A percentile compares a stretch with the other conserved stretches of the same genome.
Evolutionary conservation across 2,113 vertebrate species (phyloP).

Genomic region (Mesocricetus auratus): DNA sequence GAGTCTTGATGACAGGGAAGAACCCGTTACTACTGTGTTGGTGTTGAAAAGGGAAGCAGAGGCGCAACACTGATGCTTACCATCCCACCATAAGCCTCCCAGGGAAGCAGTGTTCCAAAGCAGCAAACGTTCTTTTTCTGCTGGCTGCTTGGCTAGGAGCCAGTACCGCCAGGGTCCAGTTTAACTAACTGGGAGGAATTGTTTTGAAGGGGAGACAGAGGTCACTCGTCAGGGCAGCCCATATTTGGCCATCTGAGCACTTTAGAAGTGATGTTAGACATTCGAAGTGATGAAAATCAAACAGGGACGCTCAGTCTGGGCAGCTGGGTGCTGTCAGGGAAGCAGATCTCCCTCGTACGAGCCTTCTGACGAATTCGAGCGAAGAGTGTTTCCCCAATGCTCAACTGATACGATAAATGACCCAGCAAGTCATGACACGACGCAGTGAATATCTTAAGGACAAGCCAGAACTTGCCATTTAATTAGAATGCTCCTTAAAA

Average conservation of each 20-base stretch:
- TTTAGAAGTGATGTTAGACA: conserved; percentile 86
- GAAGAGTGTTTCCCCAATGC: conserved; percentile 19
- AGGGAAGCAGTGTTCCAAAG: background rate
- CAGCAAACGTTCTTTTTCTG: background rate
- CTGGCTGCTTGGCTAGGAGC: background rate
- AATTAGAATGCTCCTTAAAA: conserved; percentile 40
- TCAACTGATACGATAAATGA: background rate
- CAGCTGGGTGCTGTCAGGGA: conserved; percentile 87
- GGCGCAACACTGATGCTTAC: background rate
- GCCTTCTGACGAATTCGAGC: conserved; percentile 40
- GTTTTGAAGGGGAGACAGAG: conserved; percentile 84
- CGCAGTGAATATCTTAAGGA: background rate
- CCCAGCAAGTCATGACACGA: background rate
- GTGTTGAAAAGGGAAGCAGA: background rate
- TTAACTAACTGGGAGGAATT: conserved; percentile 45
- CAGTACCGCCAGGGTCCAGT: background rate
- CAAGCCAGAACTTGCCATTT: conserved; percentile 43
- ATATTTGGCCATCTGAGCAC: conserved; percentile 84
- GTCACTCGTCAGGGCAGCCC: conserved; percentile 83
- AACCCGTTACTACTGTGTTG: background rate
- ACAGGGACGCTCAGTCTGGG: conserved; percentile 88
- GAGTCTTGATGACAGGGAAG: conserved; percentile 4
- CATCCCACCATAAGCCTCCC: background rate
- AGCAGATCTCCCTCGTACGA: conserved; percentile 67
- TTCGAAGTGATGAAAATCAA: conserved; percentile 85